Conservation (phyloP, 2,113 vertebrate species). For the Geothlypis trichas region DNA sequence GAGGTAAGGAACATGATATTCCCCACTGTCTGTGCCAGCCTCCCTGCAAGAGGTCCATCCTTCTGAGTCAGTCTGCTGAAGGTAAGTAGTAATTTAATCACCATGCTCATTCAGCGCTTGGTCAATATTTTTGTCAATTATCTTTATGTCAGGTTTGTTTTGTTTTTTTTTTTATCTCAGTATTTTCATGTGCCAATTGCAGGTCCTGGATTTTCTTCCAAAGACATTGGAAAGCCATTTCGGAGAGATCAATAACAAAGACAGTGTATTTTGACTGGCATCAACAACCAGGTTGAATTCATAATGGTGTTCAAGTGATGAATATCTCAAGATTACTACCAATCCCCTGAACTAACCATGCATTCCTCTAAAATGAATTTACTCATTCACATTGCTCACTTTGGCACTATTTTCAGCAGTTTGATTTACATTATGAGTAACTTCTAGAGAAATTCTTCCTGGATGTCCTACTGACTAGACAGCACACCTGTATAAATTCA, state of each 20-base stretch:
- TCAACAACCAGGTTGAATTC: not conserved
- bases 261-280: not conserved
- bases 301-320: not conserved
- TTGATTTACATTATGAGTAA: not conserved
- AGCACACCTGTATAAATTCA: conserved; percentile 28
- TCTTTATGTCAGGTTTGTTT: not conserved
- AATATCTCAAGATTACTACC: not conserved
- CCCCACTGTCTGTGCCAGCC: not conserved
- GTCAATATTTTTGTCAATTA: not conserved
- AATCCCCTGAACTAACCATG: not conserved
- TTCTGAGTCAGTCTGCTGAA: not conserved
- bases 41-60: not conserved
- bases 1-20: not conserved
- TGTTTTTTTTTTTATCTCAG: not conserved
- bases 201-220: not conserved
- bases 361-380: not conserved
- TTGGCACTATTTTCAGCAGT: not conserved
- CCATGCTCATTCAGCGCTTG: not conserved
- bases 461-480: conserved; percentile 50
- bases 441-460: not conserved
- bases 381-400: not conserved
- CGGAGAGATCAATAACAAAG: not conserved
- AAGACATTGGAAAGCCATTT: not conserved
- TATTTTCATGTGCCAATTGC: not conserved
- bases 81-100: not conserved